Conservation (phyloP, 2,888 invertebrate species). For the Himalopsyche kuldschensis region DNA sequence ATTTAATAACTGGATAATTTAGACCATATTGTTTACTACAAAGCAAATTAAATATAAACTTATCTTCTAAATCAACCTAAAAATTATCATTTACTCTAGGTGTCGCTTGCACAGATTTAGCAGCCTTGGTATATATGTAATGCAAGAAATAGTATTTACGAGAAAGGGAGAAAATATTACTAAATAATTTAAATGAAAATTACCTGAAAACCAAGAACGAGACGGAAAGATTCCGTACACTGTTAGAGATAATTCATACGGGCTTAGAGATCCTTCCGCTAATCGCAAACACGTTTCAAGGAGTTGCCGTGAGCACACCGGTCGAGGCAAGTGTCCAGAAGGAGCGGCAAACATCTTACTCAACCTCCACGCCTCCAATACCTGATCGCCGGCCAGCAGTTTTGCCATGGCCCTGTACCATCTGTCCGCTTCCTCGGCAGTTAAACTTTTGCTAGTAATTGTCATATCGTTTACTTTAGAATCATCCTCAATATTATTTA, state of each 20-base stretch:
- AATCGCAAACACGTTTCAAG: slow-evolving; percentile 64
- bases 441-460: slow-evolving; percentile 45
- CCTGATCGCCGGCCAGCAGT: slow-evolving; percentile 60
- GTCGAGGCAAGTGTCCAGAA: slow-evolving; percentile 49
- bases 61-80: not conserved
- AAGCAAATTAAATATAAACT: not conserved
- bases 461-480: slow-evolving; percentile 48
- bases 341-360: slow-evolving; percentile 59
- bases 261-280: slow-evolving; percentile 65
- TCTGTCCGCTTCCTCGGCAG: slow-evolving; percentile 50
- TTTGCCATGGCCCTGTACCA: slow-evolving; percentile 58
- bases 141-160: not conserved
- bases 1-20: too few relatives aligned
- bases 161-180: not conserved
- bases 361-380: slow-evolving; percentile 64
- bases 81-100: too few relatives aligned
- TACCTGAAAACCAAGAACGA: slow-evolving; percentile 39
- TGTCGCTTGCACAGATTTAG: too few relatives aligned
- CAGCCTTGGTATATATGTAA: too few relatives aligned
- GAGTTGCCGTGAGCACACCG: slow-evolving; percentile 58
- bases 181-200: not conserved
- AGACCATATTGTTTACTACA: not conserved
- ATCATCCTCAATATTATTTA: slow-evolving; percentile 54
- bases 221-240: slow-evolving; percentile 13
- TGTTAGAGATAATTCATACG: slow-evolving; percentile 49